Percentiles rank a stretch among this genome's conserved stretches.
Evolutionary conservation across 2,113 vertebrate genomes (phyloP).

Genomic region (Tinamus guttatus): DNA sequence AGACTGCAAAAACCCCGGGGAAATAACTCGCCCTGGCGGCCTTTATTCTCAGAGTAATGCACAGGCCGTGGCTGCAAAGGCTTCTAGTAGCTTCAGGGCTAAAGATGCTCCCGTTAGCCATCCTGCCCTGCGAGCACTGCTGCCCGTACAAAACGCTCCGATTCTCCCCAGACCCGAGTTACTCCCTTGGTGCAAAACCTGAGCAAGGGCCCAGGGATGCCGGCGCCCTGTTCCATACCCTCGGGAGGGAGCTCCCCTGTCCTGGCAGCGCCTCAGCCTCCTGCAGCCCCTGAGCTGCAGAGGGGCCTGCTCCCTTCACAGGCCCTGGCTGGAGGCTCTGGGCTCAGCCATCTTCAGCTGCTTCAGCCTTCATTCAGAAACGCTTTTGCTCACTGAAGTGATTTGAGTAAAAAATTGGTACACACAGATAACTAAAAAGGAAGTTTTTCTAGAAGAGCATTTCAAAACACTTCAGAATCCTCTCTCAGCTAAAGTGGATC

Average conservation of each 20-base stretch:
- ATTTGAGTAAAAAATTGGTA: neutral
- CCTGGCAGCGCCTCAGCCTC: no score
- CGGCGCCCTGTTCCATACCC: no score
- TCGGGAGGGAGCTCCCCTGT: no score
- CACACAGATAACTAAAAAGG: neutral
- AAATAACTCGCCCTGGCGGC: rapidly evolving
- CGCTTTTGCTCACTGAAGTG: neutral
- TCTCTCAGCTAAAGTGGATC: neutral
- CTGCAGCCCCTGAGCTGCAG: no score
- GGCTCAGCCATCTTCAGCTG: neutral
- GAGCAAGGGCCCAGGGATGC: no score
- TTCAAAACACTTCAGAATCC: neutral
- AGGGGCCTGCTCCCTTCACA: no score
- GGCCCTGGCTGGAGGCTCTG: neutral
- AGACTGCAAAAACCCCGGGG: rapidly evolving
- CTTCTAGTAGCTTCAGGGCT: neutral
- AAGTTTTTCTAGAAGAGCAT: neutral
- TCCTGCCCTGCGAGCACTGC: no score
- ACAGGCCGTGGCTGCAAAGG: neutral
- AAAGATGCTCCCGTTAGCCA: rapidly evolving
- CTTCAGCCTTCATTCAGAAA: neutral
- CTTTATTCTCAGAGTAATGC: neutral
- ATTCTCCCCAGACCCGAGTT: neutral
- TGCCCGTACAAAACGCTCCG: no score
- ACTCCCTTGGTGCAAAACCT: neutral